Conservation (phyloP, 2,888 invertebrate genomes). For the Spatulosminthurus flaviceps region DNA sequence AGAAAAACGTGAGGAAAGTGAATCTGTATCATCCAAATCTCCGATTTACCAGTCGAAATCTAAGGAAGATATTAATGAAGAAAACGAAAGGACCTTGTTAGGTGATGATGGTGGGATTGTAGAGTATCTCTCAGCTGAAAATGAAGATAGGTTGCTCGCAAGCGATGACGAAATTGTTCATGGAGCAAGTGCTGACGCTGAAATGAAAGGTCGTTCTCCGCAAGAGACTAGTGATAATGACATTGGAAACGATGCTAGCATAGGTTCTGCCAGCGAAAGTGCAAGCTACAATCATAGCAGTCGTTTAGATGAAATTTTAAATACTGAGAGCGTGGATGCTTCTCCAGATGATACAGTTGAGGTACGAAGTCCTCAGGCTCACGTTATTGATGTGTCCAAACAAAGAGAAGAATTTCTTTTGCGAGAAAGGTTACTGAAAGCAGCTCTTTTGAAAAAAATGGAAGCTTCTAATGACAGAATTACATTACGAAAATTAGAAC, state of each 20-base stretch:
- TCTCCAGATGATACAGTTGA: neutral
- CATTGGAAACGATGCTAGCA: neutral
- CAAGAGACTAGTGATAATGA: too few relatives aligned
- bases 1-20: too few relatives aligned
- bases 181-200: too few relatives aligned
- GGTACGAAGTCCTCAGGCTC: neutral
- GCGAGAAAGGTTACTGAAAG: conserved; percentile 40
- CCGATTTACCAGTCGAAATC: too few relatives aligned
- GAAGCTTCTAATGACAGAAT: conserved; percentile 41
- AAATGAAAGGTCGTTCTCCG: too few relatives aligned
- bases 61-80: too few relatives aligned
- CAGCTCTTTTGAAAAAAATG: conserved; percentile 45
- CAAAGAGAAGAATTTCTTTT: conserved; percentile 44
- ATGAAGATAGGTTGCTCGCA: conserved; percentile 1
- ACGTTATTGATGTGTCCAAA: conserved; percentile 9
- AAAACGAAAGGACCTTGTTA: too few relatives aligned
- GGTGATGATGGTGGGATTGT: neutral
- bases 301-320: conserved; percentile 1
- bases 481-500: conserved; percentile 33
- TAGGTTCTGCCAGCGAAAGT: neutral
- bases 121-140: neutral
- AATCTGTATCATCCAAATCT: too few relatives aligned
- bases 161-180: neutral
- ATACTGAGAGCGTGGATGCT: neutral
- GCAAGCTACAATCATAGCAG: neutral